Conservation (phyloP, 2,888 invertebrate genomes). For the Apotomis capreana region DNA sequence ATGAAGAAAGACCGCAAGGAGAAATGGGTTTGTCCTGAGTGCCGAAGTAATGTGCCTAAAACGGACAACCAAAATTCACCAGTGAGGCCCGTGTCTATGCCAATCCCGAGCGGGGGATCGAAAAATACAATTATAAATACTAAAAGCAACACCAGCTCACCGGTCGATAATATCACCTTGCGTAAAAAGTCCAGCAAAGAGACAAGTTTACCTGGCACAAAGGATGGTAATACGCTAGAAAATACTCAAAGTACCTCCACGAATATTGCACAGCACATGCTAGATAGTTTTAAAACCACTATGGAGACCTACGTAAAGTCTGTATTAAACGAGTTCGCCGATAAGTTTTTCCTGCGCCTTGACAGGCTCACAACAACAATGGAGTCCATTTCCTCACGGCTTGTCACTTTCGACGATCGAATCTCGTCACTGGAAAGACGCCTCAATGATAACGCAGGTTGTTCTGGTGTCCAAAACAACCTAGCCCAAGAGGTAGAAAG, state of each 20-base stretch:
- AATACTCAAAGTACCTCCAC: neutral
- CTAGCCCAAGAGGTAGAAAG: too few species aligned
- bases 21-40: neutral
- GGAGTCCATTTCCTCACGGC: neutral
- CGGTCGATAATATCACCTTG: neutral
- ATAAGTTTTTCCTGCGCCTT: neutral
- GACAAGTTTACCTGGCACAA: neutral
- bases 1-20: conserved; percentile 1
- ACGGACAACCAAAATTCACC: conserved; percentile 6
- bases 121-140: neutral
- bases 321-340: neutral
- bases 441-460: too few species aligned
- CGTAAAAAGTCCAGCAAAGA: neutral
- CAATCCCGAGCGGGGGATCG: neutral
- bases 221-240: neutral
- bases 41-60: neutral
- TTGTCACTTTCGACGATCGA: neutral
- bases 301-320: conserved; percentile 4
- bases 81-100: neutral
- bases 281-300: neutral
- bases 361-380: neutral
- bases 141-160: too few species aligned
- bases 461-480: too few species aligned
- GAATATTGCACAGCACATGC: neutral
- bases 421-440: too few species aligned